These are phyloP conservation scores for Spongilla lacustris DNA, from an alignment of 37 sponge, comb jelly and placozoan species.

Conservation along the genomic window DNA sequence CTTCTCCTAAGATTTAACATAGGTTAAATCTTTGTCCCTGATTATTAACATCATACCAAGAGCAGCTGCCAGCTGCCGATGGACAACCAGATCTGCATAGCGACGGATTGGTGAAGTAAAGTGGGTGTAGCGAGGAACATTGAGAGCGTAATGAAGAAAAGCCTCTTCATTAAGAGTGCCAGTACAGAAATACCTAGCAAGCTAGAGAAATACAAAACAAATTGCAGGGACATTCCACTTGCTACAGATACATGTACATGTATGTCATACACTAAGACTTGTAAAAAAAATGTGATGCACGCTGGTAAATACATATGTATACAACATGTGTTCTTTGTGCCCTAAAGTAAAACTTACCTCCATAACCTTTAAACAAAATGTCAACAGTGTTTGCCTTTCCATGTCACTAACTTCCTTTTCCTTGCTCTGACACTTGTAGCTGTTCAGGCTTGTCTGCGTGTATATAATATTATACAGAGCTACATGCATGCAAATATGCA, in stretches of 20 bases:
- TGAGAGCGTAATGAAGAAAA: slow-evolving; percentile 88
- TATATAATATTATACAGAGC: no score
- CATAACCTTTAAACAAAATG: slow-evolving; percentile 61
- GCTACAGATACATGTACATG: neutral
- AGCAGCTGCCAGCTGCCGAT: slow-evolving; percentile 76
- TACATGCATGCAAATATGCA: no score
- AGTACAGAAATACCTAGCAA: slow-evolving; percentile 58
- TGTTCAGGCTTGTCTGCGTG: slow-evolving; percentile 22
- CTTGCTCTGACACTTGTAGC: slow-evolving; percentile 10
- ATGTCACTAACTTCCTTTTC: slow-evolving; percentile 5
- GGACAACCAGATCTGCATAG: slow-evolving; percentile 95
- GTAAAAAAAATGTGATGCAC: no score
- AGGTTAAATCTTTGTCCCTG: neutral
- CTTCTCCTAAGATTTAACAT: slow-evolving; percentile 19
- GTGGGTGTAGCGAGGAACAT: slow-evolving; percentile 92
- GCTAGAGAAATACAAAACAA: neutral
- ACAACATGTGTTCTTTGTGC: no score
- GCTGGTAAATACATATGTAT: neutral
- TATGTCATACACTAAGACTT: neutral
- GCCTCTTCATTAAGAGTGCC: slow-evolving; percentile 52
- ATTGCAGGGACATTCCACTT: neutral
- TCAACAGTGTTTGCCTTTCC: slow-evolving; percentile 53
- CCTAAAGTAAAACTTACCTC: slow-evolving; percentile 59
- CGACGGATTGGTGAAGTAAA: slow-evolving; percentile 98
- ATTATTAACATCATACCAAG: slow-evolving; percentile 59